phyloP scores from a whole-genome alignment of 2,113 vertebrate species.

The Salvelinus alpinus region DNA sequence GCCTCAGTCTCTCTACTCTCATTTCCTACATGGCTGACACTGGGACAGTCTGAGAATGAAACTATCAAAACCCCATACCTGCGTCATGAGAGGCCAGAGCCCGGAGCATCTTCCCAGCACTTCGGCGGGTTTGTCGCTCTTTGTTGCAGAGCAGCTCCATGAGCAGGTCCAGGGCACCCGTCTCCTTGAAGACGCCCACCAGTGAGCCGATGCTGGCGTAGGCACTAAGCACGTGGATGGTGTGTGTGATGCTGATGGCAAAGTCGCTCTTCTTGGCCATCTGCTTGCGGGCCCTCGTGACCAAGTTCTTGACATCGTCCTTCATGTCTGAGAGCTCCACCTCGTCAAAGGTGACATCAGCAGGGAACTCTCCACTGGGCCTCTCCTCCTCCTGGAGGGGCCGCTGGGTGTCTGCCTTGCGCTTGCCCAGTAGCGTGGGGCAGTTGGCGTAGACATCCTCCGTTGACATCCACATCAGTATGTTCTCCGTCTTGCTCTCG shows the following conservation, averaged over 20 bases:
- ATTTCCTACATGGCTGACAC: not conserved
- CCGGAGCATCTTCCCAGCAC: slow-evolving; percentile 89
- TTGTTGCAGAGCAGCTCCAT: slow-evolving; percentile 88
- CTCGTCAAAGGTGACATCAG: slow-evolving; percentile 76
- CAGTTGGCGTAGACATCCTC: slow-evolving; percentile 92
- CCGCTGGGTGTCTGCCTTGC: slow-evolving; percentile 66
- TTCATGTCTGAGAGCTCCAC: slow-evolving; percentile 87
- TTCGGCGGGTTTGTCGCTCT: slow-evolving; percentile 83
- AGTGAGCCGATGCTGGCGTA: slow-evolving; percentile 90
- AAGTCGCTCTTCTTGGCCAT: slow-evolving; percentile 77
- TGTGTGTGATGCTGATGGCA: slow-evolving; percentile 83
- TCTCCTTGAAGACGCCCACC: slow-evolving; percentile 86
- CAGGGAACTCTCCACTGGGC: slow-evolving; percentile 43
- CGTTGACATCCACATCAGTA: slow-evolving; percentile 92
- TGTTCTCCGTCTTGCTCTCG: slow-evolving; percentile 78
- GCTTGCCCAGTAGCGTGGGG: slow-evolving; percentile 80
- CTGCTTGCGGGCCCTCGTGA: slow-evolving; percentile 82
- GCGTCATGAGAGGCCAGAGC: slow-evolving; percentile 87
- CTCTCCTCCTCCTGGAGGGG: slow-evolving; percentile 56
- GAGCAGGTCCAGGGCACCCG: slow-evolving; percentile 87
- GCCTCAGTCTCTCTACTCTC: no score
- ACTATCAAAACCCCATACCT: slow-evolving; percentile 66
- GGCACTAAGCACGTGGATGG: slow-evolving; percentile 89
- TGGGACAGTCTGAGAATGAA: not conserved
- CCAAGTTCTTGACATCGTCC: slow-evolving; percentile 86